Evolutionary conservation across 2,113 vertebrate genomes (phyloP).

Genomic region (Sialia sialis): DNA sequence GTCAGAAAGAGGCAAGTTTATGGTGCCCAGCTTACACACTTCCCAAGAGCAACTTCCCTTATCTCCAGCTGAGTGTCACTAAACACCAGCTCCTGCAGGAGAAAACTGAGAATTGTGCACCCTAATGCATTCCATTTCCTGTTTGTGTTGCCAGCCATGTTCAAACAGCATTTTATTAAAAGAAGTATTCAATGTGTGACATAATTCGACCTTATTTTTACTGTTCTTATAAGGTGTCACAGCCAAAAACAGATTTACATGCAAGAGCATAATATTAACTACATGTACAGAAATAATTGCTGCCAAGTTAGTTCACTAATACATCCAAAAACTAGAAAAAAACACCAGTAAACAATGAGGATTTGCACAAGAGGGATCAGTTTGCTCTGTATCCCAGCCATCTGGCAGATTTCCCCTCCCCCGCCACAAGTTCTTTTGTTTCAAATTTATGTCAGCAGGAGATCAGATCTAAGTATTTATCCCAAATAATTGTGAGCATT

Average conservation of each 20-base stretch:
- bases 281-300: neutral
- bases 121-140: neutral
- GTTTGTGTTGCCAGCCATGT: neutral
- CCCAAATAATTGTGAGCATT: neutral
- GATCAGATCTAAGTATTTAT: constrained; percentile 32
- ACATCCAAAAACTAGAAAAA: neutral
- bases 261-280: neutral
- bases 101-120: neutral
- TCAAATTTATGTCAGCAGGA: constrained; percentile 22
- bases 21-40: neutral
- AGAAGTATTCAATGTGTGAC: neutral
- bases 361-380: constrained; percentile 26
- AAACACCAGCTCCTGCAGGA: neutral
- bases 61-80: neutral
- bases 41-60: rapidly evolving
- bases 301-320: neutral
- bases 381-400: constrained; percentile 14
- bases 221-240: neutral
- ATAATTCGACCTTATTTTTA: neutral
- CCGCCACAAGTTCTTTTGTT: neutral
- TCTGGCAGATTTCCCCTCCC: constrained; percentile 43
- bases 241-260: neutral
- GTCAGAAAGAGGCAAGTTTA: neutral
- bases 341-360: neutral
- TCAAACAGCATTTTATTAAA: neutral